Base-by-base conservation (phyloP, 2,113 vertebrate genomes). In the Aplodontia rufa region DNA sequence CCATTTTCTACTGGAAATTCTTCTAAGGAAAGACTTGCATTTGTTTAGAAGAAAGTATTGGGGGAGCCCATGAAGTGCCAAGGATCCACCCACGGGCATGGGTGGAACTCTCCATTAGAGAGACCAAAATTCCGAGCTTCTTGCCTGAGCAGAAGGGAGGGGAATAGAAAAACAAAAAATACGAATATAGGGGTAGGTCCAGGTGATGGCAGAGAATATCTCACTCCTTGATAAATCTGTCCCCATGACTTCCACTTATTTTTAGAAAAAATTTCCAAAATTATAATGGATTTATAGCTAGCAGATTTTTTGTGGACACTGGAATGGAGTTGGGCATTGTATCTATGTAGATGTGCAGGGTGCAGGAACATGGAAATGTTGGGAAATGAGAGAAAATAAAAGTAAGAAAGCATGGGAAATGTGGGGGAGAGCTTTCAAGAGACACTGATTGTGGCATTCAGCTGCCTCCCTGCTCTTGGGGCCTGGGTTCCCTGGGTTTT, bases 241-340 rank as follows among this genome's bases (percentile, higher is more conserved):
- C n/a, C 11, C 5, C 2, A 0, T 55, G n/a, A 55, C 16, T 71
- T n/a, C 24, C 40, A 83, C 13, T 55, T 42, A 58, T 45, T 35
- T 83, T 76, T 51, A 93, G 91, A 47, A 83, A 87, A 87, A 80
- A 12, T 75, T 53, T 28, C 35, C 35, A 91, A 87, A 20, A 7
- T 49, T 22, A 17, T 40, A 47, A 30, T 19, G 58, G 51, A 24
- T 55, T 84, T 74, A 62, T 55, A 93, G 35, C 5, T 32, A 20
- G n/a, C 72, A 3, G 16, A 42, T 53, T 62, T 93, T 71, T 51
- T 35, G 28, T n/a, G 49, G 28, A 10, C 30, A 17, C 35, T 30
- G 37, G 28, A 13, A 7, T 53, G 17, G n/a, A 93, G 40, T 37
- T 20, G 7, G 32, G 28, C 2, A 20, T n/a, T 45, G 8, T 4